A percentile compares a stretch with the other conserved stretches of the same genome.
Conservation (phyloP, 2,888 invertebrate species). For the Megaustenia siamemsis region DNA sequence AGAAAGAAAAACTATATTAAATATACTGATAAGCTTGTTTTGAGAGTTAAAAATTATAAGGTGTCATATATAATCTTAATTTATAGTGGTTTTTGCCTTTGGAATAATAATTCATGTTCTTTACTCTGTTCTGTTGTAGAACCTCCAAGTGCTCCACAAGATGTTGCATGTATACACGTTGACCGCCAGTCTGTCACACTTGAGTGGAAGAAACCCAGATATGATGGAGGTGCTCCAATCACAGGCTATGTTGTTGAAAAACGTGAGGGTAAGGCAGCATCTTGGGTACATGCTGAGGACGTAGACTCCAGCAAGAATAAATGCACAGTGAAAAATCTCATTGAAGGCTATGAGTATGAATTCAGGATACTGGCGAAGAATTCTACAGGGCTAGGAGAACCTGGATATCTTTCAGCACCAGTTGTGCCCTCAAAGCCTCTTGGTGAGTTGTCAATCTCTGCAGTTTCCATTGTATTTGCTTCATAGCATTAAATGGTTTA, state of each 20-base stretch:
- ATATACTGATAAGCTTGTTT: too few relatives aligned
- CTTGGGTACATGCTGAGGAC: conserved; percentile 74
- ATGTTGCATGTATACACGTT: conserved; percentile 80
- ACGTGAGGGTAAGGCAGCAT: conserved; percentile 81
- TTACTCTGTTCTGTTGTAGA: conserved; percentile 67
- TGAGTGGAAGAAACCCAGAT: conserved; percentile 81
- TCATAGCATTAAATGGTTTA: neutral
- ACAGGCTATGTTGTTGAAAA: conserved; percentile 88
- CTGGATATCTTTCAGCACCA: conserved; percentile 66
- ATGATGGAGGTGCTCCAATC: conserved; percentile 81
- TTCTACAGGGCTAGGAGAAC: conserved; percentile 90
- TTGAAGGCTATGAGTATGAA: conserved; percentile 89
- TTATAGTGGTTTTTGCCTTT: too few relatives aligned
- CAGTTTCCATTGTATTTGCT: neutral
- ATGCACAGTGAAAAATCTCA: conserved; percentile 84
- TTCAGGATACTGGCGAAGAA: conserved; percentile 93
- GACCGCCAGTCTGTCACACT: conserved; percentile 81
- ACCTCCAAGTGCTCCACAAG: conserved; percentile 77
- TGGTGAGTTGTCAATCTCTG: conserved; percentile 22
- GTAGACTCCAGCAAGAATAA: conserved; percentile 80
- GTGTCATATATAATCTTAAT: too few relatives aligned
- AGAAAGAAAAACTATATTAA: too few relatives aligned
- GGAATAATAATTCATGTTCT: too few relatives aligned
- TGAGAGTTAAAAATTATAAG: too few relatives aligned
- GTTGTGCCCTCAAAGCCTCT: conserved; percentile 66